Base-by-base conservation (phyloP, 1,140 invertebrate species). In the Lepidurus apus region DNA sequence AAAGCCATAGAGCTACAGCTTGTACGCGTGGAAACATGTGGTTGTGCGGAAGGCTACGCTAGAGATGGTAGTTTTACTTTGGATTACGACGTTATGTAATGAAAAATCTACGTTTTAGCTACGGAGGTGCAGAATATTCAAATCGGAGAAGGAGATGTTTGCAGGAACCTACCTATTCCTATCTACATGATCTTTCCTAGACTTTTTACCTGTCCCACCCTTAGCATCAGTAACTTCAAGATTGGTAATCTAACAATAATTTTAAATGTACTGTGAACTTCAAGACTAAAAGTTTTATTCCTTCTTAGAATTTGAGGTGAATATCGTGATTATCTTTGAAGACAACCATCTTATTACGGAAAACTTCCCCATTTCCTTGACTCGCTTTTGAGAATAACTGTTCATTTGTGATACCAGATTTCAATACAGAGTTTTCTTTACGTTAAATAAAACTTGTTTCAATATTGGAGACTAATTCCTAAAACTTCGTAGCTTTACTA, bases 71-170 rank as follows among this genome's bases (percentile, higher is more conserved):
- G 85, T 21, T 75, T 53, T 17, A 45, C 42, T 11, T 78, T 17
- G 42, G 8, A 4, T 74, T 17, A 42, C 11, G 7, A 11, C 2
- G 8, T 73, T 73, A n/a, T 42, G 73, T 74, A 24, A 43, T 43
- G 4, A 43, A 13, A 73, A n/a, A 4, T 11, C 9, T 74, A 73
- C 11, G 7, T 83, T 87, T 79, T 84, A 96, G 95, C 95, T 3
- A 98, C 96, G 4, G 97, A 98, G 88, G 96, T 98, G 81, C 96
- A 98, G 87, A 98, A 97, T 84, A 97, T 98, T 85, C 96, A 99
- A 88, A 93, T 98, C 80, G 95, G 94, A 2, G 95, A 96, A 84
- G 96, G 96, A 34, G 94, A 98, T 87, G 90, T 97, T 74, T 88
- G 89, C 74, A 89, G 91, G 78, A 91, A 91, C 77, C 86, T 97